Conservation (phyloP, 2,113 vertebrate genomes). For the Tyrannus savana region DNA sequence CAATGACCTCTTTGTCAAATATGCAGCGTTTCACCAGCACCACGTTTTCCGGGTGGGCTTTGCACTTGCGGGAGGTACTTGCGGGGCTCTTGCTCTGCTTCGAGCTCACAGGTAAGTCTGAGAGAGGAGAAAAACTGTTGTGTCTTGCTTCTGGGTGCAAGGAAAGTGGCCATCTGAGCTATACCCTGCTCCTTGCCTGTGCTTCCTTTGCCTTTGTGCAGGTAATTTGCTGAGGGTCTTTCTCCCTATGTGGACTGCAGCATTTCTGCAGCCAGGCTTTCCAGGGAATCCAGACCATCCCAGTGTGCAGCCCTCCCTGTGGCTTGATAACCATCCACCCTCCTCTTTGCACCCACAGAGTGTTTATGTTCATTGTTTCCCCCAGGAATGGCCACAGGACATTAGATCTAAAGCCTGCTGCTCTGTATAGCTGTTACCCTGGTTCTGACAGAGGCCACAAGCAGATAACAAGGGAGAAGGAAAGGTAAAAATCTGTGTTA, state of each 20-base stretch:
- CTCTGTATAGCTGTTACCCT: background rate
- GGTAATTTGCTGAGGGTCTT: background rate
- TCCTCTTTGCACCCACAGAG: background rate
- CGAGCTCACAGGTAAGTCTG: conserved; percentile 4
- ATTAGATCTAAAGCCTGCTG: background rate
- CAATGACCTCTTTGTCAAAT: conserved; percentile 36
- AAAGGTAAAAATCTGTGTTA: background rate
- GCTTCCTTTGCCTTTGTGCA: background rate
- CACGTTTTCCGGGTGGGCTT: accelerated
- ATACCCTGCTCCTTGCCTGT: background rate
- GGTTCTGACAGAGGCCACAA: background rate
- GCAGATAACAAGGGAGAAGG: background rate
- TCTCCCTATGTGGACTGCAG: background rate
- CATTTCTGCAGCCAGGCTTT: background rate
- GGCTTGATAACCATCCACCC: background rate
- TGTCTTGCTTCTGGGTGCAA: background rate
- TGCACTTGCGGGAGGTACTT: background rate
- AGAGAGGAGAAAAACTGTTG: background rate
- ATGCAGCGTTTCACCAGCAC: conserved; percentile 15
- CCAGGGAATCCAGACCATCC: background rate
- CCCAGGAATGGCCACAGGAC: background rate
- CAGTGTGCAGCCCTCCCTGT: background rate
- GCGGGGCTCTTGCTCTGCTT: accelerated
- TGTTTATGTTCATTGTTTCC: background rate
- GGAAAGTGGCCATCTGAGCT: background rate